These are phyloP conservation scores for Drosophila anomelani DNA, from an alignment of 2,888 invertebrate genomes.

Conservation along the genomic window DNA sequence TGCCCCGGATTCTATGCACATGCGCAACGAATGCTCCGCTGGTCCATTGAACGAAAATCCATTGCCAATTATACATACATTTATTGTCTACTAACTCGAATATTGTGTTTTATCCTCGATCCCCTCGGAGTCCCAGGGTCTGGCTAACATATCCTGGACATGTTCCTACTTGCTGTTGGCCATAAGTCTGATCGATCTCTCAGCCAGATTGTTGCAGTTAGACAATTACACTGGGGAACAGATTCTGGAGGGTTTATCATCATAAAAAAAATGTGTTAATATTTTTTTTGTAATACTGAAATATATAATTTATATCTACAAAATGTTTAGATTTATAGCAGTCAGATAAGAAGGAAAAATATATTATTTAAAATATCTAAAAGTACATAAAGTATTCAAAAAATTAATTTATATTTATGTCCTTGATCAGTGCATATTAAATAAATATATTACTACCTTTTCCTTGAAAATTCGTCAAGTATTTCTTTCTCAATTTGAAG, in stretches of 20 bases:
- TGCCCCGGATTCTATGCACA: constrained; percentile 57
- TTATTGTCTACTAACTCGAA: constrained; percentile 40
- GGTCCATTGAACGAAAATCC: constrained; percentile 44
- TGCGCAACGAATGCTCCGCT: constrained; percentile 66
- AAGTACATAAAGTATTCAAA: no score
- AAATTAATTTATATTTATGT: not conserved
- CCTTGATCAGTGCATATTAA: not conserved
- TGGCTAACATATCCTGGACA: constrained; percentile 31
- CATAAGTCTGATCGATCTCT: constrained; percentile 23
- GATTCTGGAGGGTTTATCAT: not conserved
- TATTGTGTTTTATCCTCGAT: constrained; percentile 19
- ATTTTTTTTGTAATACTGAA: not conserved
- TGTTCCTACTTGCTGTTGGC: constrained; percentile 39
- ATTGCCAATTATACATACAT: constrained; percentile 54
- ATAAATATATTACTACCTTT: not conserved
- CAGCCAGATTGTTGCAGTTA: not conserved
- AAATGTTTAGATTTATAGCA: not conserved
- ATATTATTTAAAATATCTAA: not conserved
- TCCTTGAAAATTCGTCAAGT: not conserved
- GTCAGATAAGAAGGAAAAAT: not conserved
- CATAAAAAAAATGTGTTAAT: not conserved
- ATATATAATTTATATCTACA: not conserved
- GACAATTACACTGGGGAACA: constrained; percentile 1
- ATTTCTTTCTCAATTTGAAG: not conserved
- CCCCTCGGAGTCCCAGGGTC: constrained; percentile 9